Evolutionary conservation across 2,888 invertebrate species (phyloP).

Genomic region (Dichetophora obliterata): DNA sequence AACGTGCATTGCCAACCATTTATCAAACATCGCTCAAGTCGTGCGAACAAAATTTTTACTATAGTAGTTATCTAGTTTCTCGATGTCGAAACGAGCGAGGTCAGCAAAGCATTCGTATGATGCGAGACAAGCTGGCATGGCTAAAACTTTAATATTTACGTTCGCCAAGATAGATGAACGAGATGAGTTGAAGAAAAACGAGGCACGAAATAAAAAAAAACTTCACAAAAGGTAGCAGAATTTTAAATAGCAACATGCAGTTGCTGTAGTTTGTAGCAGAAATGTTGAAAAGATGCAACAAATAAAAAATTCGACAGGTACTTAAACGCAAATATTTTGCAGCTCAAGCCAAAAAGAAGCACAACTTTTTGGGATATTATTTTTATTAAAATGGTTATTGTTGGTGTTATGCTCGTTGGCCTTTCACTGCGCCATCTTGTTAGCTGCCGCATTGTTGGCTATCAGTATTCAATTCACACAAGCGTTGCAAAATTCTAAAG

Average conservation of each 20-base stretch:
- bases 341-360: neutral
- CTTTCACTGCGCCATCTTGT: neutral
- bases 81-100: neutral
- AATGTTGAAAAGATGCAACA: neutral
- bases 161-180: neutral
- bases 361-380: neutral
- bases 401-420: neutral
- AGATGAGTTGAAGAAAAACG: neutral
- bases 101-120: neutral
- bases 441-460: neutral
- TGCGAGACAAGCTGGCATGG: neutral
- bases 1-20: conserved; percentile 6
- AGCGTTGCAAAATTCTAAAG: neutral
- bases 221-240: neutral
- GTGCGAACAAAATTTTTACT: neutral
- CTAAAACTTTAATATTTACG: conserved; percentile 5
- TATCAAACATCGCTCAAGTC: conserved; percentile 19
- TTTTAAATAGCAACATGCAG: too few species aligned
- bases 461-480: conserved; percentile 6
- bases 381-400: neutral
- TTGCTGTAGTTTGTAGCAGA: too few species aligned
- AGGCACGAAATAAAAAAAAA: neutral
- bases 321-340: neutral
- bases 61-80: neutral
- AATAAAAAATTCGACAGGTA: neutral